A percentile compares a stretch with the other conserved stretches of the same genome.
Evolutionary conservation across 2,113 vertebrate genomes (phyloP).

Genomic region (Dasyprocta punctata): DNA sequence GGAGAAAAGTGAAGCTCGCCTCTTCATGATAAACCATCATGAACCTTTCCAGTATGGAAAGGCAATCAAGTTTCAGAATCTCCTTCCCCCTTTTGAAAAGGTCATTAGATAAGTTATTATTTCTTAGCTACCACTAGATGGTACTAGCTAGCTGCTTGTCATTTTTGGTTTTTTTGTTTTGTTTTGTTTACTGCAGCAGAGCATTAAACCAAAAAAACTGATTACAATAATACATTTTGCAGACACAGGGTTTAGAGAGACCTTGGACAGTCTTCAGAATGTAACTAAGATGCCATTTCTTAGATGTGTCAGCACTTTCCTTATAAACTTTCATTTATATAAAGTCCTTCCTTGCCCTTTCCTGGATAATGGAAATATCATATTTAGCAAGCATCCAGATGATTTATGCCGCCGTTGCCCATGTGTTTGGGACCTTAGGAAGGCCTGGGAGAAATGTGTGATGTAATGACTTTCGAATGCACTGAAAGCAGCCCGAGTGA

Average conservation of each 20-base stretch:
- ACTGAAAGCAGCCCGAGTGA: background rate
- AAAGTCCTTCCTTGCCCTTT: background rate
- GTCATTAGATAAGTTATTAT: conserved; percentile 30
- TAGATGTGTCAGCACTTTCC: background rate
- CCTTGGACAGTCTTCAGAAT: background rate
- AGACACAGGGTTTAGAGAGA: background rate
- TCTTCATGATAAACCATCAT: background rate
- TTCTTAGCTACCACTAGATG: conserved; percentile 86
- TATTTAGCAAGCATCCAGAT: background rate
- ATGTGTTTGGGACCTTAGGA: background rate
- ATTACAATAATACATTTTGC: conserved; percentile 41
- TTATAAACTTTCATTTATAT: background rate
- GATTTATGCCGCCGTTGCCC: background rate
- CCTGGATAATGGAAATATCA: background rate
- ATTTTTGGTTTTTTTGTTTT: background rate
- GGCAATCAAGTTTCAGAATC: background rate
- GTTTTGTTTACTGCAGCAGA: conserved; percentile 78
- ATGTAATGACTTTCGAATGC: background rate
- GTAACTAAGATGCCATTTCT: conserved; percentile 7
- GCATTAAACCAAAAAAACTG: conserved; percentile 33
- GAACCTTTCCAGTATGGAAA: background rate
- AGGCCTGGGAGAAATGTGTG: background rate
- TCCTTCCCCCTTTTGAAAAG: background rate
- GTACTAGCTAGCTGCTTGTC: conserved; percentile 82
- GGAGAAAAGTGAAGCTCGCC: background rate